Percentiles rank a stretch among this genome's conserved stretches.
phyloP scores from a whole-genome alignment of 2,888 invertebrate species.

The Cheilosia soror region DNA sequence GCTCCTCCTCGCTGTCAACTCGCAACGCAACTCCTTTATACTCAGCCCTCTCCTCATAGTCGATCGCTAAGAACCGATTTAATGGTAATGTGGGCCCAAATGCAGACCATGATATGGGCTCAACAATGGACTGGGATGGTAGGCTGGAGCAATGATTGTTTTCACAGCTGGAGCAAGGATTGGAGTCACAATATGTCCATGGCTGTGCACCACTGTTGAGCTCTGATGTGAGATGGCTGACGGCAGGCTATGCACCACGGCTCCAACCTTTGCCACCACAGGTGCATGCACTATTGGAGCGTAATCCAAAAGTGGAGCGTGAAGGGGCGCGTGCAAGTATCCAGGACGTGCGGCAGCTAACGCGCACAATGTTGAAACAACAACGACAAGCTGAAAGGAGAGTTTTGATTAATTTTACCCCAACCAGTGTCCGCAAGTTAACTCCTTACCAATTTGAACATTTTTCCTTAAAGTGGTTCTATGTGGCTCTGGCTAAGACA shows the following conservation, averaged over 20 bases:
- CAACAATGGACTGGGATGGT: constrained; percentile 80
- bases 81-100: constrained; percentile 69
- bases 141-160: constrained; percentile 80
- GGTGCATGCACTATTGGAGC: constrained; percentile 74
- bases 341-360: constrained; percentile 81
- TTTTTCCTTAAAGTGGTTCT: constrained; percentile 40
- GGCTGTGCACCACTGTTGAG: constrained; percentile 81
- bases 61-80: neutral
- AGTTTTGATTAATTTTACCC: neutral
- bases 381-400: constrained; percentile 38
- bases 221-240: constrained; percentile 82
- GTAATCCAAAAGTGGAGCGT: constrained; percentile 69
- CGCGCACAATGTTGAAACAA: constrained; percentile 66
- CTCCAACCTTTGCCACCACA: constrained; percentile 63
- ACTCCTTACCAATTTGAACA: constrained; percentile 76
- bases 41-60: neutral
- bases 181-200: constrained; percentile 81
- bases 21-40: neutral
- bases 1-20: constrained; percentile 13
- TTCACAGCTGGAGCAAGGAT: constrained; percentile 81
- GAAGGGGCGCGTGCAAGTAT: constrained; percentile 78
- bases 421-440: neutral
- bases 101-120: constrained; percentile 66
- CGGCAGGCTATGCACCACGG: constrained; percentile 77
- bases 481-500: constrained; percentile 75